Evolutionary conservation across 2,888 invertebrate species (phyloP), one percentile per base, ranked within the genome.

Genomic region (Orchesellides sinensis): DNA sequence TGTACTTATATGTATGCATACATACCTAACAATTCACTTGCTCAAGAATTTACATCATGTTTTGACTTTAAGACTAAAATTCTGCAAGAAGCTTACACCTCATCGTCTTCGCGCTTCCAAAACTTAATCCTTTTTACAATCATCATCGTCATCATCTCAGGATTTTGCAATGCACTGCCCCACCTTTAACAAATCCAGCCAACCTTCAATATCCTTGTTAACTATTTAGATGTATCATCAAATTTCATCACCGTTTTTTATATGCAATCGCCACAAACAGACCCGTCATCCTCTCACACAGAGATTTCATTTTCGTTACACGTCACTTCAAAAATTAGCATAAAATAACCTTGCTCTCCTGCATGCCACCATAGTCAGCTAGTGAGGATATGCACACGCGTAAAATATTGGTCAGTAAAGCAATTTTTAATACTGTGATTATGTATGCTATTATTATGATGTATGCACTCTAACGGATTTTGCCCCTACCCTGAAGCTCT

Each of bases 191-290:
- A 8, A 63, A 40, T 54, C 66, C 45, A 65, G 70, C 10, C 74
- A 65, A 29, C 79, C 72, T 79, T 79, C 79, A 72, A 65, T 29
- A 63, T 70, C 79, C 79, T 79, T 79, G 79, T 79, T 79, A 54
- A 63, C 63, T n/a, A n/a, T n/a, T n/a, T n/a, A n/a, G 25, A 19
- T 45, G 35, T 68, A 68, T 79, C 65, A 65, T 70, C 54, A 29
- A 63, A 72, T 79, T 79, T 70, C 79, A 79, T 79, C 63, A 72
- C 56, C 23, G 54, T 65, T 10, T 32, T 32, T 32, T 5, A 32
- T 32, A 32, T 32, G 5, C 32, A 32, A 32, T 32, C 32, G 10
- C 10, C 5, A 32, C 32, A 32, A 10, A 32, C 32, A 32, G 32
- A 32, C 10, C 32, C 32, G 10, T 32, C 10, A 6, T 6, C 6